phyloP scores from a whole-genome alignment of 2,113 vertebrate species.

The Fregetta grallaria region DNA sequence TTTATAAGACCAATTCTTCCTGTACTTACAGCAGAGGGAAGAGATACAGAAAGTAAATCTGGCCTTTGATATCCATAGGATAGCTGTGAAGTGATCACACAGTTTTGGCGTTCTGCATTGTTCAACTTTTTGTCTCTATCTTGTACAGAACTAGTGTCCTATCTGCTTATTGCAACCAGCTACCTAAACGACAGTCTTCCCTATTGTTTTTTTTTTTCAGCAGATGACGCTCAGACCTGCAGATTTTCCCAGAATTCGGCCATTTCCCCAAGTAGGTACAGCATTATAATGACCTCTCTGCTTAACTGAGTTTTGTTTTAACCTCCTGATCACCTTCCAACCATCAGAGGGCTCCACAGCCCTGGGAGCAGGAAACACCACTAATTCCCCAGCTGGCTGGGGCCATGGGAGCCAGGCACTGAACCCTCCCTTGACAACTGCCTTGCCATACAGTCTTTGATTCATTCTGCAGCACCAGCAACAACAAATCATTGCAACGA shows the following conservation, averaged over 20 bases:
- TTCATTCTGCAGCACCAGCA: neutral
- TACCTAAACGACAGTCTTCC: neutral
- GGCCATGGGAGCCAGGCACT: neutral
- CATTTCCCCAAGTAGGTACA: neutral
- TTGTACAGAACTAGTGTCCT: neutral
- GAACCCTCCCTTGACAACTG: neutral
- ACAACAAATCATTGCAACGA: neutral
- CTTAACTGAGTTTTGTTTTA: neutral
- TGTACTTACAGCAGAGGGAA: neutral
- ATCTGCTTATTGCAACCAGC: neutral
- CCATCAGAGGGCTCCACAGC: neutral
- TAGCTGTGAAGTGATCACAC: neutral
- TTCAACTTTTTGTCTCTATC: neutral
- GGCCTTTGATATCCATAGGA: neutral
- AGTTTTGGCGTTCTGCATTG: neutral
- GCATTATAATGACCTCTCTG: neutral
- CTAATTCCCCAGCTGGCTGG: rapidly evolving
- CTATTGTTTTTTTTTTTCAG: neutral
- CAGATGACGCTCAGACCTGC: neutral
- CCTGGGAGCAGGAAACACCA: neutral
- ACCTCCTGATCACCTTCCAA: neutral
- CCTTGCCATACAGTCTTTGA: neutral
- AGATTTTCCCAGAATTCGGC: neutral
- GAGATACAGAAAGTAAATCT: neutral
- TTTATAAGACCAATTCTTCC: neutral